phyloP scores from a whole-genome alignment of 2,113 vertebrate genomes.

The Leucosticte australis region DNA sequence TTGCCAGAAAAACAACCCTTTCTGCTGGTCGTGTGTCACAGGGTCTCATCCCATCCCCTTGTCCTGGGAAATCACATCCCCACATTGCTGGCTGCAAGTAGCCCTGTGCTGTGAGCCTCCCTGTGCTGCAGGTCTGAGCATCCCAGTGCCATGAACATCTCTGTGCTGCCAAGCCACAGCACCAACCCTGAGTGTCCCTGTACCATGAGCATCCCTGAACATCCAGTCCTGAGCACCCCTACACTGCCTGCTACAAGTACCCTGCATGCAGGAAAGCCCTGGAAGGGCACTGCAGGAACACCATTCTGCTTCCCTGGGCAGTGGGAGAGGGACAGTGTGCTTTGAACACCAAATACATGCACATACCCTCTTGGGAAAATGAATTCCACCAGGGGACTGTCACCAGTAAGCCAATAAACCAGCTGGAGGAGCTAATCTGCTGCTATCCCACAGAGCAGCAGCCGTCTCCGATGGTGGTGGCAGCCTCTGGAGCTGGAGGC shows the following conservation, averaged over 20 bases:
- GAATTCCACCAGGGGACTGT: neutral
- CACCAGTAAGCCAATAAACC: neutral
- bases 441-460: neutral
- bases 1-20: neutral
- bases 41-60: neutral
- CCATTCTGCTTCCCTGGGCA: neutral
- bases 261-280: neutral
- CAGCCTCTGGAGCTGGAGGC: neutral
- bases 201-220: accelerated
- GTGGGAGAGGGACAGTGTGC: neutral
- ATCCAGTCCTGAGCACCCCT: neutral
- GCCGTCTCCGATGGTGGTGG: accelerated
- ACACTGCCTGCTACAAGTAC: neutral
- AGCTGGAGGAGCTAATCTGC: neutral
- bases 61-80: neutral
- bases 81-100: neutral
- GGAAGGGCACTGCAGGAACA: neutral
- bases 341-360: neutral
- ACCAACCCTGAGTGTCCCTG: neutral
- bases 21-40: neutral
- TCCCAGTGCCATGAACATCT: neutral
- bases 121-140: neutral
- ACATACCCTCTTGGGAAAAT: neutral
- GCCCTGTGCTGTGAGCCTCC: neutral
- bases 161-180: neutral